Percentiles rank a stretch among this genome's conserved stretches.
Evolutionary conservation across 2,888 invertebrate genomes (phyloP).

Genomic region (Rotaria sp.): DNA sequence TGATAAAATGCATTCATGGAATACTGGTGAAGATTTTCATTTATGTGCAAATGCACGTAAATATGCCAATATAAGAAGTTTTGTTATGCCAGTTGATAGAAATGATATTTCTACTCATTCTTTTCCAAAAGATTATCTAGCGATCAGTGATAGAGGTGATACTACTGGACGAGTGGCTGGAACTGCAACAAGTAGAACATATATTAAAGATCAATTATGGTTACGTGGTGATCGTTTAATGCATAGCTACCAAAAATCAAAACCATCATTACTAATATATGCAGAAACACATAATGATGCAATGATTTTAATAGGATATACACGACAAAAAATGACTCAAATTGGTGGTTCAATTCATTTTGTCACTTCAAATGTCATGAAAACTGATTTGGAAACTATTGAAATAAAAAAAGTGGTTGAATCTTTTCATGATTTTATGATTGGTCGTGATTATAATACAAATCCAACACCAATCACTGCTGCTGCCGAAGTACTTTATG

Average conservation of each 20-base stretch:
- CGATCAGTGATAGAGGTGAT: too few relatives aligned
- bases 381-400: neutral
- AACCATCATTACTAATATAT: too few relatives aligned
- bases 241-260: too few relatives aligned
- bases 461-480: neutral
- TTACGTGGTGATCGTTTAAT: too few relatives aligned
- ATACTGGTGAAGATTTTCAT: constrained; percentile 31
- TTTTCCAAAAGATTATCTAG: too few relatives aligned
- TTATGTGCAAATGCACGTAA: constrained; percentile 25
- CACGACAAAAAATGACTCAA: neutral
- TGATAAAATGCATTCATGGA: constrained; percentile 30
- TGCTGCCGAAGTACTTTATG: neutral
- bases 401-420: neutral
- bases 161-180: too few relatives aligned
- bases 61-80: constrained; percentile 28
- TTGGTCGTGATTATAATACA: neutral
- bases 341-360: neutral
- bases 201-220: too few relatives aligned
- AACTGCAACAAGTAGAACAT: too few relatives aligned
- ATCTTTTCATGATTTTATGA: constrained; percentile 9
- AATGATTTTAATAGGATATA: too few relatives aligned
- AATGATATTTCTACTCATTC: too few relatives aligned
- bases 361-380: neutral
- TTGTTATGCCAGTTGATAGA: neutral
- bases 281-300: too few relatives aligned